Conservation (phyloP, 1,140 invertebrate species). For the Brachionus manjavacas region DNA sequence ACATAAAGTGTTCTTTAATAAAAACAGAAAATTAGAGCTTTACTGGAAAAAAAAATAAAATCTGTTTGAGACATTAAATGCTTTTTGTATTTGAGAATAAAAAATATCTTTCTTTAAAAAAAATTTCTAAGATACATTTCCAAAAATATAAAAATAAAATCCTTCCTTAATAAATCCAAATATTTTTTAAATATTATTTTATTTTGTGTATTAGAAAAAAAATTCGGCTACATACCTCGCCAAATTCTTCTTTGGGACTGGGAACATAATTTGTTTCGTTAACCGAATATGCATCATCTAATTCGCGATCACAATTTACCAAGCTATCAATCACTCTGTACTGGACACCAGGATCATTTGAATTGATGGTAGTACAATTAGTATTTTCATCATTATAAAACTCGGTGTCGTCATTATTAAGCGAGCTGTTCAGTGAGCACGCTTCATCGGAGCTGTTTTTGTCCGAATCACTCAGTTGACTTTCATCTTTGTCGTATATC, state of each 20-base stretch:
- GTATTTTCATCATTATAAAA: neutral
- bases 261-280: slow-evolving; percentile 10
- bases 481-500: neutral
- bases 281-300: neutral
- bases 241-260: slow-evolving; percentile 27
- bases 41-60: too few species aligned
- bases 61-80: too few species aligned
- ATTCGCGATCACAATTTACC: neutral
- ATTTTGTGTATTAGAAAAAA: neutral
- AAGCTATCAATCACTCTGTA: neutral
- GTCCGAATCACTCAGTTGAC: neutral
- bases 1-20: too few species aligned
- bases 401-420: neutral
- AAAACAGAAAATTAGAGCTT: too few species aligned
- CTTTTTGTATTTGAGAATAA: too few species aligned
- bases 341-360: neutral
- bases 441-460: slow-evolving; percentile 35
- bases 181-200: neutral
- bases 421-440: slow-evolving; percentile 18
- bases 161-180: too few species aligned
- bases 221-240: neutral
- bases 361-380: neutral
- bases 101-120: too few species aligned
- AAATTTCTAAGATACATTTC: too few species aligned
- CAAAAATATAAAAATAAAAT: too few species aligned